Evolutionary conservation across 2,888 invertebrate genomes (phyloP).

Genomic region (Drosophila siamana): DNA sequence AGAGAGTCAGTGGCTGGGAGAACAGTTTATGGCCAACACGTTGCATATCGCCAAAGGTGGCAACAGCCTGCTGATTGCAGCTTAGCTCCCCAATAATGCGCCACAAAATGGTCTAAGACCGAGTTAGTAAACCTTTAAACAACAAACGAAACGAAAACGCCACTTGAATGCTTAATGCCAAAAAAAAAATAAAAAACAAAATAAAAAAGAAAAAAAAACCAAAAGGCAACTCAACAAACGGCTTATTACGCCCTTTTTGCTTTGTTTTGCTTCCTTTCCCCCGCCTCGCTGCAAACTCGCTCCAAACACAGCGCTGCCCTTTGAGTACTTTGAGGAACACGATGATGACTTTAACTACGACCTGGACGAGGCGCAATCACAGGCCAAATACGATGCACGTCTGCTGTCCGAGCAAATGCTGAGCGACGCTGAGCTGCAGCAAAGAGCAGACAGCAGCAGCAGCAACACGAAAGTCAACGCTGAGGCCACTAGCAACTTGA

Average conservation of each 20-base stretch:
- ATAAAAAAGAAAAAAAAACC: conserved; percentile 8
- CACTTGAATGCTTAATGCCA: conserved; percentile 29
- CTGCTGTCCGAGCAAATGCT: conserved; percentile 84
- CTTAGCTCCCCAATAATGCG: conserved; percentile 48
- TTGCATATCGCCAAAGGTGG: conserved; percentile 45
- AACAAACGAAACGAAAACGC: conserved; percentile 10
- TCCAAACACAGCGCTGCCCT: conserved; percentile 70
- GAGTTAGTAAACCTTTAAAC: conserved; percentile 38
- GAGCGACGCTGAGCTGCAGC: conserved; percentile 72
- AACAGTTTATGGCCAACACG: conserved; percentile 25
- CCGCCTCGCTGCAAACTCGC: neutral
- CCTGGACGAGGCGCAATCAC: conserved; percentile 85
- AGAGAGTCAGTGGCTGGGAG: conserved; percentile 50
- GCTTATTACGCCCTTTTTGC: conserved; percentile 58
- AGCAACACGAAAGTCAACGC: conserved; percentile 10
- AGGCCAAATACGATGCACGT: conserved; percentile 85
- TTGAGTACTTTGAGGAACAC: conserved; percentile 84
- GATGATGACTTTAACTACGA: conserved; percentile 83
- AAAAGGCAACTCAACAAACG: conserved; percentile 55
- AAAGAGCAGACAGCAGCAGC: conserved; percentile 43
- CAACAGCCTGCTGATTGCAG: conserved; percentile 66
- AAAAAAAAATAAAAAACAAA: conserved; percentile 4
- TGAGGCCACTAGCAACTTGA: conserved; percentile 1
- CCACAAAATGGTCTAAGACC: conserved; percentile 57
- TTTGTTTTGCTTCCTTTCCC: conserved; percentile 6